Evolutionary conservation across 2,113 vertebrate species (phyloP).

Genomic region (Gymnorhina tibicen): DNA sequence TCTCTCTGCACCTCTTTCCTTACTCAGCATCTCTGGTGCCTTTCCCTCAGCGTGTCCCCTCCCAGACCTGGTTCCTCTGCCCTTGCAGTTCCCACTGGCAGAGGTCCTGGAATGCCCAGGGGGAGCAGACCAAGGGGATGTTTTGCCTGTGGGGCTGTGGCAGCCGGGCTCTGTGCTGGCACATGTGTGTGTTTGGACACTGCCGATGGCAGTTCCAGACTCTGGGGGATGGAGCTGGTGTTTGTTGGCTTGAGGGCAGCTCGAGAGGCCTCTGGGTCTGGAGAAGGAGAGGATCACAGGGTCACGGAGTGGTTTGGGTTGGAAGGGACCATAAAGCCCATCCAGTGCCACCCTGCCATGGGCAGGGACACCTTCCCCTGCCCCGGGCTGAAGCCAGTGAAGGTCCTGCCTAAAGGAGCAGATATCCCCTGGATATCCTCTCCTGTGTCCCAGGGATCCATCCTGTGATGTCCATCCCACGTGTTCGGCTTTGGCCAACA

Average conservation of each 20-base stretch:
- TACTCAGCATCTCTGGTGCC: background rate
- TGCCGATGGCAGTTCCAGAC: accelerated
- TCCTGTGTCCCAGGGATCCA: accelerated
- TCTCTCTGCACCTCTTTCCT: background rate
- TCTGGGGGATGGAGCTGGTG: accelerated
- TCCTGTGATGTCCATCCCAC: accelerated
- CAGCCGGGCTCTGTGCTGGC: background rate
- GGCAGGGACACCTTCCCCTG: background rate
- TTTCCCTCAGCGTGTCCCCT: background rate
- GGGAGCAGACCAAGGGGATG: accelerated
- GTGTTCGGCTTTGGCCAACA: accelerated
- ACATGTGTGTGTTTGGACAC: accelerated
- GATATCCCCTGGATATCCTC: accelerated
- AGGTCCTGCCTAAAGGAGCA: background rate
- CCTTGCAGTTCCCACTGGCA: too few relatives aligned
- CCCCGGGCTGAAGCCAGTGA: background rate
- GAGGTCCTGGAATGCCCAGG: too few relatives aligned
- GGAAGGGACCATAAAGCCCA: background rate
- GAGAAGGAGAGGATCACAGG: background rate
- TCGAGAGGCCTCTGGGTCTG: background rate
- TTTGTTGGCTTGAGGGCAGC: background rate
- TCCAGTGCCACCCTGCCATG: accelerated
- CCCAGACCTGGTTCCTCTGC: accelerated
- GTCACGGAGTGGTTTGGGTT: accelerated
- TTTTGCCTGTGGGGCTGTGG: background rate